These are phyloP conservation scores for Horisme vitalbata DNA, from an alignment of 2,888 invertebrate genomes.

Conservation along the genomic window DNA sequence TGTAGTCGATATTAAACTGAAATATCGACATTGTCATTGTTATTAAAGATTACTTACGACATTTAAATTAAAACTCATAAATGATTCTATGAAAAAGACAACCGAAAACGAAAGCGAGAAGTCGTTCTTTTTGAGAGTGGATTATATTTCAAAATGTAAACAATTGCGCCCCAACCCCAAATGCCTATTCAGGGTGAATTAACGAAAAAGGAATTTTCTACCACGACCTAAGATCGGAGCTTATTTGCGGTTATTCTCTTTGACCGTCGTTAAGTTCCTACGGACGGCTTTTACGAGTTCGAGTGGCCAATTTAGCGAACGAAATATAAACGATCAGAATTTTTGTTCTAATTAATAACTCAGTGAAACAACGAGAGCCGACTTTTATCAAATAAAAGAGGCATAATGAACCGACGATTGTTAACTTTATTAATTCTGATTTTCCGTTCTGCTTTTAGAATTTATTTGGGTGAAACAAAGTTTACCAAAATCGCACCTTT, in stretches of 20 bases:
- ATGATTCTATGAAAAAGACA: conserved; percentile 24
- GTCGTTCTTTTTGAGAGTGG: conserved; percentile 49
- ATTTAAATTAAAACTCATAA: too few species aligned
- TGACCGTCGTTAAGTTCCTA: conserved; percentile 82
- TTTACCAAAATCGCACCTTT: conserved; percentile 30
- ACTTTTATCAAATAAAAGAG: conserved; percentile 26
- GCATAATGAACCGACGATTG: conserved; percentile 58
- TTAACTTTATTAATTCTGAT: conserved; percentile 58
- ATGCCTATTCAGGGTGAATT: conserved; percentile 77
- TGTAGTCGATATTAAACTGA: conserved; percentile 18
- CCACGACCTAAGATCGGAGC: conserved; percentile 75
- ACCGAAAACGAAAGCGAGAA: conserved; percentile 41
- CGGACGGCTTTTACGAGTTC: conserved; percentile 79
- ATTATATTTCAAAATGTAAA: conserved; percentile 72
- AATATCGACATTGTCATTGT: background rate
- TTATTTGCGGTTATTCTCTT: conserved; percentile 83
- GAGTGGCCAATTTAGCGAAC: conserved; percentile 80
- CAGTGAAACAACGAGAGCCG: conserved; percentile 56
- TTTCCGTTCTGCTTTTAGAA: conserved; percentile 16
- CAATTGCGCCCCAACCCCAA: conserved; percentile 65
- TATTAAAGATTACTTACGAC: too few species aligned
- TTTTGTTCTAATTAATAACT: conserved; percentile 81
- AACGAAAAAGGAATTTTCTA: conserved; percentile 78
- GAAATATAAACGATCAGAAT: conserved; percentile 80
- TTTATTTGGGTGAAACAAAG: conserved; percentile 18